These are phyloP conservation scores for Capricornis sumatraensis DNA, from an alignment of 2,113 vertebrate genomes.

Conservation along the genomic window DNA sequence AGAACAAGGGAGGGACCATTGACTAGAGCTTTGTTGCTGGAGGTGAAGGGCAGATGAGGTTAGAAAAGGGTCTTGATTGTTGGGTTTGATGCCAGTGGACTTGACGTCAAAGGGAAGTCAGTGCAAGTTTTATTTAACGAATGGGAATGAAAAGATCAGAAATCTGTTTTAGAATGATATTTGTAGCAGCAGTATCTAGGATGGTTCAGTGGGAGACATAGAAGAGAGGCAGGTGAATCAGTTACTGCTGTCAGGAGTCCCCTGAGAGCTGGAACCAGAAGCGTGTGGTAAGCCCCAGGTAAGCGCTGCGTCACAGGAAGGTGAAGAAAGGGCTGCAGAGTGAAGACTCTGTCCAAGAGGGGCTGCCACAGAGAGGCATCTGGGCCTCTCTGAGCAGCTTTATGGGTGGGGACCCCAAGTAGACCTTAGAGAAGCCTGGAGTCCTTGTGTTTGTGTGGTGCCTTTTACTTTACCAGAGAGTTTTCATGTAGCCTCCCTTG, in stretches of 20 bases:
- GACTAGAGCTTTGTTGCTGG: not conserved
- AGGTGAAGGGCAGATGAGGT: not conserved
- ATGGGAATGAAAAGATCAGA: not conserved
- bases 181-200: not conserved
- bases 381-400: not conserved
- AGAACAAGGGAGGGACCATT: not conserved
- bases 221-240: not conserved
- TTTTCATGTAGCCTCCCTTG: not conserved
- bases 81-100: not conserved
- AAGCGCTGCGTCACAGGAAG: not conserved
- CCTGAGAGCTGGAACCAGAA: not conserved
- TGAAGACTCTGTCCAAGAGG: not conserved
- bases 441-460: not conserved
- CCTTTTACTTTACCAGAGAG: not conserved
- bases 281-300: not conserved
- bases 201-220: not conserved
- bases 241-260: not conserved
- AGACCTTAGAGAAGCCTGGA: not conserved
- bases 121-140: not conserved
- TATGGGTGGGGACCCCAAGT: not conserved
- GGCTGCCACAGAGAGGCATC: not conserved
- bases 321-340: not conserved
- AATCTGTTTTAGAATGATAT: not conserved
- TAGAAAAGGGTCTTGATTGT: not conserved
- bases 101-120: not conserved